Percentiles rank a stretch among this genome's conserved stretches.
Conservation (phyloP, 2,888 invertebrate genomes). For the Lasioglossum oenotherae region DNA sequence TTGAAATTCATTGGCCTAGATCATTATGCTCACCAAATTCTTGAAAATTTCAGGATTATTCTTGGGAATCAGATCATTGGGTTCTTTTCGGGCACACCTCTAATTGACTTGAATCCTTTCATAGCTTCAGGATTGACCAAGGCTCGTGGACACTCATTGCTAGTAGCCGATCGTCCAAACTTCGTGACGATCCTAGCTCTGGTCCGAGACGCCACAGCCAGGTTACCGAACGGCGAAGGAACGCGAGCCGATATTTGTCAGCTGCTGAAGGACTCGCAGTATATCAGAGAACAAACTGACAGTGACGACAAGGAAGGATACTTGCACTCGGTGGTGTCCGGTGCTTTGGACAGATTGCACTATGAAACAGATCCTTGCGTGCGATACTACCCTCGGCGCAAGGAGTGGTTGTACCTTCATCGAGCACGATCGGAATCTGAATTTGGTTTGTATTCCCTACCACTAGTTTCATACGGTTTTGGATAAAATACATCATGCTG, state of each 20-base stretch:
- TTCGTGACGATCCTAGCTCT: slow-evolving; percentile 95
- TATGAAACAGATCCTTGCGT: slow-evolving; percentile 97
- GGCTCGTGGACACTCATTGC: slow-evolving; percentile 93
- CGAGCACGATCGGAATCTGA: slow-evolving; percentile 88
- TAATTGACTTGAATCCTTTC: not conserved
- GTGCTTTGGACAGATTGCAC: slow-evolving; percentile 95
- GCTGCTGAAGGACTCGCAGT: slow-evolving; percentile 91
- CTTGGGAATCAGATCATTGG: too few relatives aligned
- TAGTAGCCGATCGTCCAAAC: slow-evolving; percentile 93
- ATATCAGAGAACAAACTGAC: slow-evolving; percentile 85
- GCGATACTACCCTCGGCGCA: slow-evolving; percentile 95
- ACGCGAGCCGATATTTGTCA: slow-evolving; percentile 96
- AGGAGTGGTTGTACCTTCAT: slow-evolving; percentile 98
- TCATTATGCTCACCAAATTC: not conserved
- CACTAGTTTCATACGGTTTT: not conserved
- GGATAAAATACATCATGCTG: not conserved
- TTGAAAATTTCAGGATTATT: too few relatives aligned
- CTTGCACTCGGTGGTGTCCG: slow-evolving; percentile 93
- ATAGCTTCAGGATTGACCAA: slow-evolving; percentile 83
- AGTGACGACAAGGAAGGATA: slow-evolving; percentile 87
- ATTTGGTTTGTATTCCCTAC: slow-evolving; percentile 85
- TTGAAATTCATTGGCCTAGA: too few relatives aligned
- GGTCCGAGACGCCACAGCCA: slow-evolving; percentile 96
- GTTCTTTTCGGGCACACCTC: not conserved
- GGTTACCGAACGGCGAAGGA: slow-evolving; percentile 97